These are phyloP conservation scores for Pandion haliaetus DNA, from an alignment of 2,113 vertebrate species.

Conservation along the genomic window DNA sequence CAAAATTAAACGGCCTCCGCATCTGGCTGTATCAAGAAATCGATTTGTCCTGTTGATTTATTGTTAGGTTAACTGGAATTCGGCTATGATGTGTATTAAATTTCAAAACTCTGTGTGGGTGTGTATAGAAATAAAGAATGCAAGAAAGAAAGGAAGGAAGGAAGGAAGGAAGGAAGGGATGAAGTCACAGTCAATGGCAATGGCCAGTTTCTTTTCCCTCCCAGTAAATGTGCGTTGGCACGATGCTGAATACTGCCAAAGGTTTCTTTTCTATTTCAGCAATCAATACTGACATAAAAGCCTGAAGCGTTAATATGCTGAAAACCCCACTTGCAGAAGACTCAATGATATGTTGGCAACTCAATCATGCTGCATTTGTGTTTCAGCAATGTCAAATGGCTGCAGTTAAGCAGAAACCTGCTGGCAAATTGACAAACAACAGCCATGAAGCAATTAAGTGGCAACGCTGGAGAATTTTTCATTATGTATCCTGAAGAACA, in stretches of 20 bases:
- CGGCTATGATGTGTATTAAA: not conserved
- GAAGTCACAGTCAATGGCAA: conserved; percentile 7
- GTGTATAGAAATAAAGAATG: not conserved
- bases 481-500: conserved; percentile 11
- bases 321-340: conserved; percentile 44
- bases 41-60: not conserved
- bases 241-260: conserved; percentile 29
- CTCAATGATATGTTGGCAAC: conserved; percentile 66
- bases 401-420: conserved; percentile 70
- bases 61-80: conserved; percentile 18
- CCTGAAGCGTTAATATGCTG: conserved; percentile 58
- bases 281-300: conserved; percentile 67
- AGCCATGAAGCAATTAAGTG: conserved; percentile 66
- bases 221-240: conserved; percentile 32
- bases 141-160: not conserved
- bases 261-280: conserved; percentile 61
- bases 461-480: conserved; percentile 51
- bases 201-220: conserved; percentile 27
- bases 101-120: not conserved
- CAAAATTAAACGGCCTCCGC: not conserved
- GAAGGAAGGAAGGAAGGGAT: not conserved
- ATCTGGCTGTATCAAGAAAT: not conserved
- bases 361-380: conserved; percentile 68
- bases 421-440: conserved; percentile 75
- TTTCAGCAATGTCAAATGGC: conserved; percentile 64